phyloP scores from a whole-genome alignment of 2,113 vertebrate species.

The Chionis minor region DNA sequence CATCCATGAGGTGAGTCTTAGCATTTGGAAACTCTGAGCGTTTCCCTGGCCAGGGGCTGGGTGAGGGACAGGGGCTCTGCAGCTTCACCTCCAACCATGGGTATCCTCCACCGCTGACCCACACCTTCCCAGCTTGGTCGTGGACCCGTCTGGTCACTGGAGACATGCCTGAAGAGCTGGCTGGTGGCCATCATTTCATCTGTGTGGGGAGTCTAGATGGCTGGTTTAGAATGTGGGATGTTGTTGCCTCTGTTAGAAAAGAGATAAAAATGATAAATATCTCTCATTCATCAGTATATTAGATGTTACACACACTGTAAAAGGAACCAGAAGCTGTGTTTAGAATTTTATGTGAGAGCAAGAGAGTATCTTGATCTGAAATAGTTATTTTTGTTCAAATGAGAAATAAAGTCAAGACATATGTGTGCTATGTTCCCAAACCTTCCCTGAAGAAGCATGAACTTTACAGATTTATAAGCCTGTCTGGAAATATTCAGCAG shows the following conservation, averaged over 20 bases:
- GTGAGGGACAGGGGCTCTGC: neutral
- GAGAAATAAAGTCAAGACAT: neutral
- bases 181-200: neutral
- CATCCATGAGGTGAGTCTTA: neutral
- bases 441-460: neutral
- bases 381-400: neutral
- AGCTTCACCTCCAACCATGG: neutral
- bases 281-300: neutral
- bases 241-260: neutral
- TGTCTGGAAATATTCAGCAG: neutral
- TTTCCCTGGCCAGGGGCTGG: neutral
- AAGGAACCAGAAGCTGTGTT: neutral
- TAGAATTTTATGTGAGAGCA: neutral
- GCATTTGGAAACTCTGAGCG: neutral
- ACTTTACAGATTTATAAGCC: neutral
- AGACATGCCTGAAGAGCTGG: rapidly evolving
- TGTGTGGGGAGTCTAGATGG: neutral
- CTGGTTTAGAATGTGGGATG: neutral
- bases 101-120: neutral
- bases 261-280: neutral
- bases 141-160: neutral
- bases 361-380: neutral
- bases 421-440: neutral
- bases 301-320: neutral
- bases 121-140: neutral